Evolutionary conservation across 2,113 vertebrate genomes (phyloP), one percentile per base, ranked within the genome.

Genomic region (Lonchura striata): DNA sequence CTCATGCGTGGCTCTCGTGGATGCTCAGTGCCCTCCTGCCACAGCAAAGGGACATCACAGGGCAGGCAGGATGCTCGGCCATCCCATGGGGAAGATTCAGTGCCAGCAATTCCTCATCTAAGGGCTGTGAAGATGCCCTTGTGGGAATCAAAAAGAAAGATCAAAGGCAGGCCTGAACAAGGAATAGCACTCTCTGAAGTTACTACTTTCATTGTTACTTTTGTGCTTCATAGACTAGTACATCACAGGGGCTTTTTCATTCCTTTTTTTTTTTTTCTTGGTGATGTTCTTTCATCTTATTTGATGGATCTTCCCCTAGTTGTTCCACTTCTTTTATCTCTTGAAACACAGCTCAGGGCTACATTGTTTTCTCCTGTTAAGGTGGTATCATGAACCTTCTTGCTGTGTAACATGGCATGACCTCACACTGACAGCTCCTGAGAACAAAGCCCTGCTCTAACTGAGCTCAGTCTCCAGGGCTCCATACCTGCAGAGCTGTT

Each of bases 311-410:
- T 93, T 86, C 64, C 65, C 42, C 88, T 81, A 74, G 91, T 44
- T 88, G 80, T 90, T 96, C 81, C 69, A 66, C 37, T 70, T 72
- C 64, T 92, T 95, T 96, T 64, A 93, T 84, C 82, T 75, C 88
- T 76, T 68, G 69, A 86, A 97, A 92, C 44, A 60, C 60, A 91
- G 86, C 92, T 94, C 52, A 94, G 60, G 94, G 95, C 76, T 96
- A 86, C 69, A 82, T 92, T 92, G 68, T 95, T 96, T 92, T 91
- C 80, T 86, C 25, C 60, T 90, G 56, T 63, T 94, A 83, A 83
- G 80, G 69, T 92, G 65, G 72, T 63, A 84, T 56, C 77, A 75
- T 21, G 52, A 94, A 91, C 92, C 72, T 65, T 90, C 42, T 47
- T 15, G 3, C 68, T 75, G 60, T 75, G 60, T 54, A 75, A 25